A percentile compares a stretch with the other conserved stretches of the same genome.
Conservation (phyloP, 2,797 vertebrate species). For the Hyperoplus immaculatus region DNA sequence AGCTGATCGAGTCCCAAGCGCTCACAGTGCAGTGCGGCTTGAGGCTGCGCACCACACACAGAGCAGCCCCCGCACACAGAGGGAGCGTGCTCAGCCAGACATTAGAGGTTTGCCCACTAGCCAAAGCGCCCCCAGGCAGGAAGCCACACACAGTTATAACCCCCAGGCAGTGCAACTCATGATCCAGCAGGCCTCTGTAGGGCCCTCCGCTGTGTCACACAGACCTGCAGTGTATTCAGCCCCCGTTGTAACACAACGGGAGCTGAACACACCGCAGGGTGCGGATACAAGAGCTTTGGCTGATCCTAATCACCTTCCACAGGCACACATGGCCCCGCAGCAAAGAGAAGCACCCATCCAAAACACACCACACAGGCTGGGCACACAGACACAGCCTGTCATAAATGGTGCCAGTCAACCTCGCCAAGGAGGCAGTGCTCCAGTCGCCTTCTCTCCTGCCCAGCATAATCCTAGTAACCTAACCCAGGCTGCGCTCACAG, state of each 20-base stretch:
- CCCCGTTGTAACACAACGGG: conserved; percentile 40
- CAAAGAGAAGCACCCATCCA: conserved; percentile 48
- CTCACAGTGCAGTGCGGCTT: conserved; percentile 35
- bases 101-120: conserved; percentile 45
- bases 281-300: conserved; percentile 71
- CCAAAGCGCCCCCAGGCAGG: conserved; percentile 69
- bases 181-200: conserved; percentile 60
- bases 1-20: conserved; percentile 30
- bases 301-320: conserved; percentile 80
- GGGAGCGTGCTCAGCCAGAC: conserved; percentile 57
- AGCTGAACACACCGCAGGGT: conserved; percentile 23
- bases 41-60: conserved; percentile 50
- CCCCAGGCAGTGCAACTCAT: conserved; percentile 63
- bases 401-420: conserved; percentile 47
- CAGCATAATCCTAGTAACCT: conserved; percentile 55
- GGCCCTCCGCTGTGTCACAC: conserved; percentile 45
- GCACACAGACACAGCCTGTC: conserved; percentile 57
- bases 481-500: conserved; percentile 75
- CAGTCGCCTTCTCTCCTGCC: conserved; percentile 30
- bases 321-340: conserved; percentile 60
- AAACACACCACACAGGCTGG: conserved; percentile 46
- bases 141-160: conserved; percentile 59
- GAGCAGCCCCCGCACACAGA: conserved; percentile 54
- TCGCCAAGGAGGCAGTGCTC: conserved; percentile 54
- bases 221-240: conserved; percentile 9